Evolutionary conservation across 2,888 invertebrate genomes (phyloP), one percentile per base, ranked within the genome.

Genomic region (Melanargia galathea): DNA sequence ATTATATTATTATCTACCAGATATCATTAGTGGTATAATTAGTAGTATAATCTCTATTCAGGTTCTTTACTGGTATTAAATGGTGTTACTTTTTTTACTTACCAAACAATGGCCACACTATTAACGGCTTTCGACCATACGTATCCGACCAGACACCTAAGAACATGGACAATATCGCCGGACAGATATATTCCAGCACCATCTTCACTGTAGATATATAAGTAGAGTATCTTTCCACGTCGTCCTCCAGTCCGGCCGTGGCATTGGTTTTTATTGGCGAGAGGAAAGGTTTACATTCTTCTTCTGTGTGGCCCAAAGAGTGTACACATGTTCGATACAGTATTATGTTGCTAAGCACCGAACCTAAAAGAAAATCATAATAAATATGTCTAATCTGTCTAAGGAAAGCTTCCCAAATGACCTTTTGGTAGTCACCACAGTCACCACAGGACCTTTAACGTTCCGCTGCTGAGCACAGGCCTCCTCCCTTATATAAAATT

Each of bases 71-170:
- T 8, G 8, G 3, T 30, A 30, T 11, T 8, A 22, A 2, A 8
- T 16, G 11, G 5, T 22, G 7, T 46, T 22, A 10, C 11, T 10
- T 18, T 46, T 13, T 4, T 6, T 43, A 75, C 84, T 86, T 80
- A 93, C 95, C 94, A 68, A 92, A 78, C 65, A 94, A 86, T 3
- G 95, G 92, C 71, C 93, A 86, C 6, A 95, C 78, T 48, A 96
- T 75, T 54, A 96, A 85, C 4, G 95, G 95, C 76, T 94, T 94
- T 54, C 96, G 91, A 30, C 97, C 96, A 83, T 95, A 93, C 67
- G 93, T 94, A 77, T 97, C 96, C 52, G 96, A 96, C 96, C 96
- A 97, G 0, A 95, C 95, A 2, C 96, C 97, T 66, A 96, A 79
- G 76, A 96, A 95, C 56, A 96, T 86, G 51, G 95, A 94, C 6